Conservation (phyloP, 23 tunicate species). For the Trididemnum miniatum region DNA sequence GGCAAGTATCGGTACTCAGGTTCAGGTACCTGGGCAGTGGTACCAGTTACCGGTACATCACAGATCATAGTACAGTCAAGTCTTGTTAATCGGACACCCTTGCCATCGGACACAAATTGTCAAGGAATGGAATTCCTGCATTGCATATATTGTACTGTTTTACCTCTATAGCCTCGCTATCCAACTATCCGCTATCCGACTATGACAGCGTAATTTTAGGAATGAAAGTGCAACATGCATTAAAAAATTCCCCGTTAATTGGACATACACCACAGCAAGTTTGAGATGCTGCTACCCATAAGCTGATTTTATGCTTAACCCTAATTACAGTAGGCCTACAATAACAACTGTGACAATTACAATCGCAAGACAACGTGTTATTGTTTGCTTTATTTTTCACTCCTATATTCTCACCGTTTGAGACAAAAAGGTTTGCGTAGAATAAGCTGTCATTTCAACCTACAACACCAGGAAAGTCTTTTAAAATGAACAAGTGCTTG, state of each 20-base stretch:
- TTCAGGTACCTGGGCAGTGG: too few relatives aligned
- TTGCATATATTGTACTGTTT: neutral
- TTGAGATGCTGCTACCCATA: too few relatives aligned
- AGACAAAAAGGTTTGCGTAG: neutral
- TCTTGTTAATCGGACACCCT: neutral
- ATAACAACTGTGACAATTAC: too few relatives aligned
- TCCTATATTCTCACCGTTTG: neutral
- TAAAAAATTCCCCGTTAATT: neutral
- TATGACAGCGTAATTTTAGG: neutral
- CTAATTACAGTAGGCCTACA: too few relatives aligned
- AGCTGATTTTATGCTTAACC: too few relatives aligned
- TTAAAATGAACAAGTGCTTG: too few relatives aligned
- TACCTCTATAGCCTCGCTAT: neutral
- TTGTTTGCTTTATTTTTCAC: neutral
- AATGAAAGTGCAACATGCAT: neutral
- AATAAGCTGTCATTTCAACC: neutral
- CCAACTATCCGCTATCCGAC: neutral
- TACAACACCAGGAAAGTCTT: neutral
- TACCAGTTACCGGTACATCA: too few relatives aligned
- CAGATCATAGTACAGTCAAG: neutral
- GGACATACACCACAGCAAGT: too few relatives aligned
- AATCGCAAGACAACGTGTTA: too few relatives aligned
- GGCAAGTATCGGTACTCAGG: too few relatives aligned
- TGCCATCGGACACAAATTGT: neutral
- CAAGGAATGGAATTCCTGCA: neutral